Conservation (phyloP, 2,113 vertebrate species). For the Redunca redunca region DNA sequence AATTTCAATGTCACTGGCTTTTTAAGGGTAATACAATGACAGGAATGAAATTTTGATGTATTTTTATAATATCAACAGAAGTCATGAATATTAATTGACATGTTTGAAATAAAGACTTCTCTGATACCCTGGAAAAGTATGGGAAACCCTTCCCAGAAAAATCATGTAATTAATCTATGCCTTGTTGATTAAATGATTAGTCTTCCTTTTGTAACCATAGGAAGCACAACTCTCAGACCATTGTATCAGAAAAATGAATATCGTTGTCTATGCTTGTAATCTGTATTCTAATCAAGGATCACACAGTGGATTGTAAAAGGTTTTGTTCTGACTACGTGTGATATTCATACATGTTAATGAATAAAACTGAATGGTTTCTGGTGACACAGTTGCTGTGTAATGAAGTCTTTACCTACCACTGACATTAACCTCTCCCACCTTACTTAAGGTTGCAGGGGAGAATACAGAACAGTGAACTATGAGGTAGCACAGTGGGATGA, state of each 20-base stretch:
- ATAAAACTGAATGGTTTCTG: background rate
- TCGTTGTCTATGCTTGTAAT: background rate
- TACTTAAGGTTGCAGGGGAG: no score
- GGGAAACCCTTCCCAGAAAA: background rate
- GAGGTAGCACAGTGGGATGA: no score
- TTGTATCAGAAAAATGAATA: background rate
- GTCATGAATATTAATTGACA: background rate
- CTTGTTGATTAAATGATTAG: background rate
- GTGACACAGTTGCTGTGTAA: background rate
- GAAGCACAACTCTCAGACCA: background rate
- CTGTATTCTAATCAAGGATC: background rate
- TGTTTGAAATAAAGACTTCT: background rate
- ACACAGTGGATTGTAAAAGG: background rate
- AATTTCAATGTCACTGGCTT: no score
- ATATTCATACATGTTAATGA: background rate
- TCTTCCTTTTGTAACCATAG: background rate
- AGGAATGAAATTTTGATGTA: no score
- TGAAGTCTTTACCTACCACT: background rate
- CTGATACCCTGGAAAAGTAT: background rate
- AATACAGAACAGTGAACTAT: no score
- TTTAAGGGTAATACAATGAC: background rate
- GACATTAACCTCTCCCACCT: rapidly evolving
- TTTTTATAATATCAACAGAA: background rate
- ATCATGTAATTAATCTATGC: background rate
- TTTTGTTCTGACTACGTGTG: background rate